Percentiles rank a stretch among this genome's conserved stretches.
Evolutionary conservation across 2,888 invertebrate species (phyloP).

Genomic region (Ceratothoa steindachneri): DNA sequence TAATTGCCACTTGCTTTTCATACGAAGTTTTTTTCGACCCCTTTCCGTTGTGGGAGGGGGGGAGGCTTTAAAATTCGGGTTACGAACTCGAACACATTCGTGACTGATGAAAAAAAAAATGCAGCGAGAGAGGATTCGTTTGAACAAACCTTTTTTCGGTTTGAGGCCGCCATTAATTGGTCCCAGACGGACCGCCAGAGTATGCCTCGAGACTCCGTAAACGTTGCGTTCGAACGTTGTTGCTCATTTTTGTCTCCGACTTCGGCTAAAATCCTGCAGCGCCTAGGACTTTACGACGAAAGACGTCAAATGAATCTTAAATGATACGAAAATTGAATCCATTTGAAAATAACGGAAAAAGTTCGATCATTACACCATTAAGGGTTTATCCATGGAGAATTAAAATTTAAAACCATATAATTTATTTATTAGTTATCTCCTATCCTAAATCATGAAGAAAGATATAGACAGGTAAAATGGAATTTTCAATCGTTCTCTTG

Average conservation of each 20-base stretch:
- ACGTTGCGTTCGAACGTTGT: constrained; percentile 22
- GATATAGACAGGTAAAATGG: too few relatives aligned
- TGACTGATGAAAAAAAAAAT: not conserved
- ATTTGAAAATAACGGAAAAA: too few relatives aligned
- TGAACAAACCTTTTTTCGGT: constrained; percentile 26
- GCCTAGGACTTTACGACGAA: too few relatives aligned
- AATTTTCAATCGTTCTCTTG: too few relatives aligned
- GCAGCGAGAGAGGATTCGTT: constrained; percentile 25
- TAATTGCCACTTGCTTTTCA: not conserved
- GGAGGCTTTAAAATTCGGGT: not conserved
- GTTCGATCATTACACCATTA: too few relatives aligned
- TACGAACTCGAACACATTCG: not conserved
- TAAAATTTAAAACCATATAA: too few relatives aligned
- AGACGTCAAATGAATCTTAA: too few relatives aligned
- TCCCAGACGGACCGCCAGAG: constrained; percentile 37
- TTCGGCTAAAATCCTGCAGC: too few relatives aligned
- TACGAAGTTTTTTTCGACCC: not conserved
- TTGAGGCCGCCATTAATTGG: constrained; percentile 39
- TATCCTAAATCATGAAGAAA: too few relatives aligned
- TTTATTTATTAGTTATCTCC: too few relatives aligned
- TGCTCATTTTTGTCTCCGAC: not conserved
- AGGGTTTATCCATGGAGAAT: too few relatives aligned
- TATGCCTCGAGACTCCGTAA: constrained; percentile 39
- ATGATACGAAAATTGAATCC: too few relatives aligned
- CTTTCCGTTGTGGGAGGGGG: not conserved